These are phyloP conservation scores for Ceyx melanurus DNA, from an alignment of 2,113 vertebrate species.

Conservation along the genomic window DNA sequence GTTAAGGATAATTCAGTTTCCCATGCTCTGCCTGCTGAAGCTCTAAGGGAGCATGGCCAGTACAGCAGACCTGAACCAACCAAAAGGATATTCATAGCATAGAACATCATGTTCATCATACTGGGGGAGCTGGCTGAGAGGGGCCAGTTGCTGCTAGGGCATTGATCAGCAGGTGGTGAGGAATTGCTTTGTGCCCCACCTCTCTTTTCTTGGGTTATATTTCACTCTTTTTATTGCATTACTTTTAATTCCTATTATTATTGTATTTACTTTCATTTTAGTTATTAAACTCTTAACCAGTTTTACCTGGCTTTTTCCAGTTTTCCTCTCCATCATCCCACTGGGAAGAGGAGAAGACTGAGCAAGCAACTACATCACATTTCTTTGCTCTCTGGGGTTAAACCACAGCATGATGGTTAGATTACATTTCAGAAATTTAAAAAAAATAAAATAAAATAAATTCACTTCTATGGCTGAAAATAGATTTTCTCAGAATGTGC, in stretches of 20 bases:
- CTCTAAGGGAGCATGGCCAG: not conserved
- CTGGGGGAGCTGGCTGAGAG: not conserved
- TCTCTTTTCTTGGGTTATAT: not conserved
- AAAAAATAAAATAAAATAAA: too few species aligned
- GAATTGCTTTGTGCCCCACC: not conserved
- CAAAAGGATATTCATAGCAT: not conserved
- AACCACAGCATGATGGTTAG: not conserved
- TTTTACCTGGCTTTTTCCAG: too few species aligned
- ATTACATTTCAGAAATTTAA: not conserved
- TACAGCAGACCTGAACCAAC: not conserved
- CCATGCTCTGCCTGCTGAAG: not conserved
- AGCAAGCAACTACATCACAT: not conserved
- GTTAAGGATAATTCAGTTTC: not conserved
- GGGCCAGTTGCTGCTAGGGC: not conserved
- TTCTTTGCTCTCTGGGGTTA: not conserved
- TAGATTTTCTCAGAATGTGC: not conserved
- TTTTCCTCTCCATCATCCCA: too few species aligned
- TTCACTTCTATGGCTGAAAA: not conserved
- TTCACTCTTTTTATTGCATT: not conserved
- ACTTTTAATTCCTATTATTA: not conserved
- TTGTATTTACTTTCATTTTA: too few species aligned
- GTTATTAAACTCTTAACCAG: too few species aligned
- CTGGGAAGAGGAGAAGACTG: not conserved
- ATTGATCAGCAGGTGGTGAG: not conserved
- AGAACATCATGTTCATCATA: too few species aligned